These are phyloP conservation scores for Macaria notata DNA, from an alignment of 2,888 invertebrate genomes.

Conservation along the genomic window DNA sequence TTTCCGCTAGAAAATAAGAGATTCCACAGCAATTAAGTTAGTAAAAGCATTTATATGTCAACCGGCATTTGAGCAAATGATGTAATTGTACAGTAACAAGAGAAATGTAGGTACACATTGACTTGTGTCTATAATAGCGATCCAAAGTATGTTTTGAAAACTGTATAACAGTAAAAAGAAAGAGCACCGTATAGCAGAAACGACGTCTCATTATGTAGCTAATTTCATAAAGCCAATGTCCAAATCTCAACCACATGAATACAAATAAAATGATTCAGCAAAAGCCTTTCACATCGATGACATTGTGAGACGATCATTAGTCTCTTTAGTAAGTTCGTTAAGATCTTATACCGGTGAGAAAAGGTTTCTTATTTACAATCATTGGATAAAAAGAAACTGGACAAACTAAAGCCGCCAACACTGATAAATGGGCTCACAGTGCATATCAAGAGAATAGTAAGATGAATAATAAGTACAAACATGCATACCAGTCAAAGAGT, in stretches of 20 bases:
- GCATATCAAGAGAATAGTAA: conserved; percentile 11
- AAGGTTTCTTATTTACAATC: conserved; percentile 26
- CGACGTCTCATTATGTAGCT: background rate
- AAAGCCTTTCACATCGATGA: conserved; percentile 9
- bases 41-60: no score
- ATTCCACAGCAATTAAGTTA: no score
- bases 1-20: no score
- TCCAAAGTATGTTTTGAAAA: no score
- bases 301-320: conserved; percentile 28
- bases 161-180: no score
- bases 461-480: background rate
- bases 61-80: no score
- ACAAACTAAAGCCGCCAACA: conserved; percentile 27
- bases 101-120: no score
- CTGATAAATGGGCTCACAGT: conserved; percentile 30
- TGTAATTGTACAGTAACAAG: no score
- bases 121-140: no score
- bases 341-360: conserved; percentile 10
- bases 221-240: background rate
- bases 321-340: conserved; percentile 22
- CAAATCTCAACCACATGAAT: background rate
- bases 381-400: conserved; percentile 28
- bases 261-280: conserved; percentile 21
- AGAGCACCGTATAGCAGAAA: no score
- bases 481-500: background rate